Conservation (phyloP, 2,113 vertebrate species). For the Lophius piscatorius region DNA sequence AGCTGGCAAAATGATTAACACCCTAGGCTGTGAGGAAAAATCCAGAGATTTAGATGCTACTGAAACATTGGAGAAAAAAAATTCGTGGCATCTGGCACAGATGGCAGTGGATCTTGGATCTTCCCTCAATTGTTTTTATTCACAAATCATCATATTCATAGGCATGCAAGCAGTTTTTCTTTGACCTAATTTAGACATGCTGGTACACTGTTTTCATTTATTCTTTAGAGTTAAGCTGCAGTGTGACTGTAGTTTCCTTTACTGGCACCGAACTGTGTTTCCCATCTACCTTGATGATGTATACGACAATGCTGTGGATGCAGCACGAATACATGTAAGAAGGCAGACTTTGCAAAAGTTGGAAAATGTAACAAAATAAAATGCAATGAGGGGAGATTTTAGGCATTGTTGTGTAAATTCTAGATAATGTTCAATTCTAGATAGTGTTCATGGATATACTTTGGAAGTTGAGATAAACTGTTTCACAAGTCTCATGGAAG, state of each 20-base stretch:
- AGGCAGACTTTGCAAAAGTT: no score
- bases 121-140: not conserved
- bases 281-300: conserved; percentile 99
- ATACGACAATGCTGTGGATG: conserved; percentile 94
- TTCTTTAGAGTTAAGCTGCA: conserved; percentile 87
- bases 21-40: not conserved
- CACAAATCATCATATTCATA: not conserved
- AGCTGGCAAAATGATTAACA: not conserved
- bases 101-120: not conserved
- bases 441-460: not conserved
- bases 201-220: conserved; percentile 20
- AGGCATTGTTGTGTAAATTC: no score
- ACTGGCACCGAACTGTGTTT: conserved; percentile 97
- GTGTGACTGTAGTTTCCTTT: conserved; percentile 95
- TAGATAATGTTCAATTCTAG: no score
- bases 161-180: not conserved
- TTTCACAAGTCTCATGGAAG: not conserved
- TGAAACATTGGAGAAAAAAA: no score
- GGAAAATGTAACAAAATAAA: no score
- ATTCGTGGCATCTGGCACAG: not conserved
- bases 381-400: no score
- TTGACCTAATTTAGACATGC: not conserved
- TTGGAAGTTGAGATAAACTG: not conserved
- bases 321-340: conserved; percentile 93
- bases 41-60: not conserved